phyloP scores from a whole-genome alignment of 2,113 vertebrate species.

The Ochotona curzoniae region DNA sequence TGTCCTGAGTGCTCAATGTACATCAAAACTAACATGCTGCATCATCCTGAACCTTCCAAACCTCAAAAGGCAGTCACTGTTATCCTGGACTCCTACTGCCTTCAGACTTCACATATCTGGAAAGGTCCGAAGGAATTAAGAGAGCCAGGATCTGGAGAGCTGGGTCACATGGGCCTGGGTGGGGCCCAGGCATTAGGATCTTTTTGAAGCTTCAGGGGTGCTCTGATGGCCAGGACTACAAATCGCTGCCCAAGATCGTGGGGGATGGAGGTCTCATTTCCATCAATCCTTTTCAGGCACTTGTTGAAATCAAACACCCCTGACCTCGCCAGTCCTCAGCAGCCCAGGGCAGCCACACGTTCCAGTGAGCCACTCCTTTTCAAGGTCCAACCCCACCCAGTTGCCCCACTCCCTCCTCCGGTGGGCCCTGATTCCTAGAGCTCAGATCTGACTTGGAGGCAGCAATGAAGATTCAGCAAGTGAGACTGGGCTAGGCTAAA shows the following conservation, averaged over 20 bases:
- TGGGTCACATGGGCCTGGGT: neutral
- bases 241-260: rapidly evolving
- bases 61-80: neutral
- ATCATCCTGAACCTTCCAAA: no score
- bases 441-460: neutral
- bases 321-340: neutral
- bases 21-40: no score
- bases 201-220: neutral
- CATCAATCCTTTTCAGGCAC: neutral
- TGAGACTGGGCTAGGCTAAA: no score
- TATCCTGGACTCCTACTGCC: neutral
- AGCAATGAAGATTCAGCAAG: rapidly evolving
- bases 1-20: no score
- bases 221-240: neutral
- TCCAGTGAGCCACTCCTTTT: neutral
- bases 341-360: neutral
- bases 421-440: neutral
- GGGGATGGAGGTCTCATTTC: neutral
- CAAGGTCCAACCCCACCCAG: no score
- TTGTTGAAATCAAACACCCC: neutral
- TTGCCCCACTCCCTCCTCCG: neutral
- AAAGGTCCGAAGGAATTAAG: neutral
- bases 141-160: neutral
- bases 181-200: rapidly evolving
- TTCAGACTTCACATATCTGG: neutral